Evolutionary conservation across 2,888 invertebrate species (phyloP).

Genomic region (Melipona beecheii): DNA sequence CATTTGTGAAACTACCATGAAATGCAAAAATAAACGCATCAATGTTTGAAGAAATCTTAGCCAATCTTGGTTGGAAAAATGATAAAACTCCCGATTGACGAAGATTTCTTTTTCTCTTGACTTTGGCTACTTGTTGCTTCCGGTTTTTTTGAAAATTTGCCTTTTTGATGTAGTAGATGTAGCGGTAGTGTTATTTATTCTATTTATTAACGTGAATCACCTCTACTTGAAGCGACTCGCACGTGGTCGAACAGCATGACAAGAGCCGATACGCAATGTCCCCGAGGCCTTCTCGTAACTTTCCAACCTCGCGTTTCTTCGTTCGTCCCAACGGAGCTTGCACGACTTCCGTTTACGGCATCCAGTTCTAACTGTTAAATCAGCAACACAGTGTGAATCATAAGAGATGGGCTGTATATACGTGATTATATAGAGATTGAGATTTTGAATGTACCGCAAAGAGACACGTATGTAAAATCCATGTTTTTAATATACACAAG

Average conservation of each 20-base stretch:
- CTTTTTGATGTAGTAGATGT: conserved; percentile 16
- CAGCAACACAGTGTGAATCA: conserved; percentile 22
- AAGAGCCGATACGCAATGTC: conserved; percentile 7
- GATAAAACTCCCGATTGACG: neutral
- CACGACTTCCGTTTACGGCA: conserved; percentile 47
- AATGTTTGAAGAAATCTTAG: neutral
- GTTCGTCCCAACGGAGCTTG: conserved; percentile 30
- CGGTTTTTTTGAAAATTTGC: neutral
- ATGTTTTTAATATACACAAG: neutral
- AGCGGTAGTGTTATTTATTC: conserved; percentile 70
- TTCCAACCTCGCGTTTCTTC: conserved; percentile 15
- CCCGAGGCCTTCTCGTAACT: conserved; percentile 19
- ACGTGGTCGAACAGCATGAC: conserved; percentile 47
- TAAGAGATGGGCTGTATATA: conserved; percentile 41
- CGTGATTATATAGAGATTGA: neutral
- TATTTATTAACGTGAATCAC: conserved; percentile 70
- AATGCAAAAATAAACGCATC: neutral
- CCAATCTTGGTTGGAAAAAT: neutral
- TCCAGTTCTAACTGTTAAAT: conserved; percentile 32
- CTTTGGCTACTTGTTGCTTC: neutral
- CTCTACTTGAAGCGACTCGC: conserved; percentile 53
- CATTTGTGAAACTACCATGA: neutral
- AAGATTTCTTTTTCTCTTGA: conserved; percentile 2
- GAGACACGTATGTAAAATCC: neutral
- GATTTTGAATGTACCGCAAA: neutral